A percentile compares a stretch with the other conserved stretches of the same genome.
phyloP scores from a whole-genome alignment of 2,888 invertebrate genomes.

The Polymixis lichenea region DNA sequence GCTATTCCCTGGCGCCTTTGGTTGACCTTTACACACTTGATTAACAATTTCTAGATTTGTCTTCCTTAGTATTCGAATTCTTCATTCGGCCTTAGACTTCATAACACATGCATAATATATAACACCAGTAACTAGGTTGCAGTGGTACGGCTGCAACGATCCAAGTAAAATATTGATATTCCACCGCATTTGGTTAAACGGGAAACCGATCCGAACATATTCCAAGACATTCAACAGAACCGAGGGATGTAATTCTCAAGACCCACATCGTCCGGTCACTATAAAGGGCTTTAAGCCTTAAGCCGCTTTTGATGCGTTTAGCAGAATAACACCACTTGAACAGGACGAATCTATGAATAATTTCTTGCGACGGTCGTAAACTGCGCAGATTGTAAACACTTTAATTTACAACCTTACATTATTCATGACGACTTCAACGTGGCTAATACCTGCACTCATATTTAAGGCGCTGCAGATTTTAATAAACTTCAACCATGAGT shows the following conservation, averaged over 20 bases:
- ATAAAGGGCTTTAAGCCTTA: background rate
- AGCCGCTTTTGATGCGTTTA: constrained; percentile 30
- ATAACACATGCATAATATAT: constrained; percentile 20
- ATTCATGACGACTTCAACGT: constrained; percentile 41
- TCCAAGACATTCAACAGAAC: constrained; percentile 10
- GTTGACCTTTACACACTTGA: background rate
- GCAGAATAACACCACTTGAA: constrained; percentile 28
- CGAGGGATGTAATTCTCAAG: constrained; percentile 31
- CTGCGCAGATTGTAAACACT: constrained; percentile 60
- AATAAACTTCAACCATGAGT: constrained; percentile 38
- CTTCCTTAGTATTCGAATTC: constrained; percentile 1
- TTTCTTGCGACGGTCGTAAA: constrained; percentile 46
- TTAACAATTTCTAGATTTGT: background rate
- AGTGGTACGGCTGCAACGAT: constrained; percentile 22
- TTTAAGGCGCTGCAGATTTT: constrained; percentile 41
- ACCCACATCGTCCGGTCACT: background rate
- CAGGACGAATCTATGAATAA: constrained; percentile 61
- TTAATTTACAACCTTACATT: constrained; percentile 56
- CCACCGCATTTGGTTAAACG: constrained; percentile 30
- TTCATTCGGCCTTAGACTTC: constrained; percentile 22
- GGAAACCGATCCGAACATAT: constrained; percentile 30
- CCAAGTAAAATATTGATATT: constrained; percentile 41
- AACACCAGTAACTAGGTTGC: constrained; percentile 19
- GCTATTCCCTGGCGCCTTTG: too few species aligned
- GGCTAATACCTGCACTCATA: constrained; percentile 29